Evolutionary conservation across 2,797 vertebrate species (phyloP).

Genomic region (Sus cebifrons): DNA sequence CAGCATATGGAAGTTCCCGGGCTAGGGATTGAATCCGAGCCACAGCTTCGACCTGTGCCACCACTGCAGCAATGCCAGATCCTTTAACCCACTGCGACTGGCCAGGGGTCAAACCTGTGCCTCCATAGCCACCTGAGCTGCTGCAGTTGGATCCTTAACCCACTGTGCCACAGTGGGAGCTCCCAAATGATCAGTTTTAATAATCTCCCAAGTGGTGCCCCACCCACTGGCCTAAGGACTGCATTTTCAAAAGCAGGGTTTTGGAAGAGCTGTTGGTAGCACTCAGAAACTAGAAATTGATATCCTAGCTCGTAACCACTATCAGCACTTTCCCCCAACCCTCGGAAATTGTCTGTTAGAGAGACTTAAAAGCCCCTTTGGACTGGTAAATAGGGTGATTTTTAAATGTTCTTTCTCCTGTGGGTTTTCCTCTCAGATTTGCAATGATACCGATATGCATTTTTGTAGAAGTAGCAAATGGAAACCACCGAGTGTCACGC

Average conservation of each 20-base stretch:
- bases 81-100: too few species aligned
- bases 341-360: background rate
- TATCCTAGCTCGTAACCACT: background rate
- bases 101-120: too few species aligned
- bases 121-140: too few species aligned
- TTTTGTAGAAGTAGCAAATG: background rate
- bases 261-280: background rate
- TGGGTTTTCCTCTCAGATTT: constrained; percentile 21
- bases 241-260: background rate
- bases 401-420: background rate
- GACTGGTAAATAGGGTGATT: background rate
- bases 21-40: too few species aligned
- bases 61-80: too few species aligned
- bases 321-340: background rate
- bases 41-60: too few species aligned
- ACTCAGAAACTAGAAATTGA: background rate
- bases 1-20: too few species aligned
- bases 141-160: too few species aligned
- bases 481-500: background rate
- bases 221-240: background rate
- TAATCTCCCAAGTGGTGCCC: background rate
- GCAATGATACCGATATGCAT: background rate
- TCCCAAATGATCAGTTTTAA: background rate
- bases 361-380: background rate
- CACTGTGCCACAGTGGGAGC: too few species aligned